Percentiles rank a stretch among this genome's conserved stretches.
phyloP scores from a whole-genome alignment of 1,140 invertebrate genomes.

The Yoshiicerus persimilis region DNA sequence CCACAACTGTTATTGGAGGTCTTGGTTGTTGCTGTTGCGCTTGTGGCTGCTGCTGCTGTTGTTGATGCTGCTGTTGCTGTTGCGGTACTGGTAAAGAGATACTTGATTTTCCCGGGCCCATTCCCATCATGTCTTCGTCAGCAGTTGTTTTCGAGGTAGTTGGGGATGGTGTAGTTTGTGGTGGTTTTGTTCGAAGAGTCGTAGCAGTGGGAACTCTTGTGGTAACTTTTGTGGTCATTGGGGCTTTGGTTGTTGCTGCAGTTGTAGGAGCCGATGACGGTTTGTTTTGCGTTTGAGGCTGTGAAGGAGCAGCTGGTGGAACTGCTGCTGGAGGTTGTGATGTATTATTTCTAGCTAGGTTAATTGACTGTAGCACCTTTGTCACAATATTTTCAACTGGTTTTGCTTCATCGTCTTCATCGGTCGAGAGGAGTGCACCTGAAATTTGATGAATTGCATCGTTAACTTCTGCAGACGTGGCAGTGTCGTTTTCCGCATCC shows the following conservation, averaged over 20 bases:
- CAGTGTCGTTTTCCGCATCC: constrained; percentile 42
- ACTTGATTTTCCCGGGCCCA: background rate
- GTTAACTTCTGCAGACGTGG: constrained; percentile 46
- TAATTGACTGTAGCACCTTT: constrained; percentile 42
- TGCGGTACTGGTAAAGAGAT: background rate
- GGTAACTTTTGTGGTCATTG: background rate
- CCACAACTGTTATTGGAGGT: background rate
- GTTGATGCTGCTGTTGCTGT: background rate
- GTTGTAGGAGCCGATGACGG: background rate
- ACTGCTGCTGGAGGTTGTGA: background rate
- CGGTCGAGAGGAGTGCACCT: constrained; percentile 40
- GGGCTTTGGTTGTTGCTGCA: background rate
- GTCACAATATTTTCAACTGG: constrained; percentile 48
- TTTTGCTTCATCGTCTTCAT: constrained; percentile 21
- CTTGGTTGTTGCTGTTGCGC: constrained; percentile 5
- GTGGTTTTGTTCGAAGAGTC: background rate
- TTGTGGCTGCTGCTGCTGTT: background rate
- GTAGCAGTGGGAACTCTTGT: constrained; percentile 16
- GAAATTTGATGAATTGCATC: constrained; percentile 49
- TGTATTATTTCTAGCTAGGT: constrained; percentile 35
- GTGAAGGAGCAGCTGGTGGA: background rate
- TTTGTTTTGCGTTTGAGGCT: constrained; percentile 17
- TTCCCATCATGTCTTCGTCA: background rate
- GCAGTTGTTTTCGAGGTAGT: background rate
- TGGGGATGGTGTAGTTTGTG: background rate